These are phyloP conservation scores for Limnephilus auricula DNA, from an alignment of 2,888 invertebrate species.

Conservation along the genomic window DNA sequence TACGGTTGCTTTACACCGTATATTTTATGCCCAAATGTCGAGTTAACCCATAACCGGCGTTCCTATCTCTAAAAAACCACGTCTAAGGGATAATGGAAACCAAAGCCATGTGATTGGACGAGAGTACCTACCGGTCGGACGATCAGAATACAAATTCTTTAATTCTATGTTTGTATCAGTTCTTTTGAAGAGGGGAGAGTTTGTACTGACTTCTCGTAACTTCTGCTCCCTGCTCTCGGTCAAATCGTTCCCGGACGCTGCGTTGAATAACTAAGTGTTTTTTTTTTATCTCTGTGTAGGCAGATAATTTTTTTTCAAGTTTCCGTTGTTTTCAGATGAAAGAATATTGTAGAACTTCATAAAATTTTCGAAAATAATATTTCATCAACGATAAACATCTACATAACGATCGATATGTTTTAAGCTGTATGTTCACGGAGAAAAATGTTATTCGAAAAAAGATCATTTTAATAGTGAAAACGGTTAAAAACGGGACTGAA, in stretches of 20 bases:
- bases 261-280: conserved; percentile 7
- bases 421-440: not conserved
- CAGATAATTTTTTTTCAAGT: not conserved
- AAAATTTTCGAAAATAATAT: not conserved
- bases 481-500: no score
- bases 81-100: conserved; percentile 31
- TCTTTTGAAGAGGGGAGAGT: conserved; percentile 18
- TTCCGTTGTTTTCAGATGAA: not conserved
- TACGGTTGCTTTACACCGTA: conserved; percentile 24
- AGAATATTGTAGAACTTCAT: not conserved
- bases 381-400: not conserved
- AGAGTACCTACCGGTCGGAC: conserved; percentile 22
- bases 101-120: conserved; percentile 36
- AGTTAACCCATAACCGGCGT: conserved; percentile 14
- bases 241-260: conserved; percentile 9
- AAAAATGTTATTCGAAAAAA: no score
- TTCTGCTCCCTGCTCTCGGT: conserved; percentile 31
- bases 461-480: no score
- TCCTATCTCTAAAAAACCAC: conserved; percentile 33
- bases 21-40: not conserved
- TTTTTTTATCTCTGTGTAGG: not conserved
- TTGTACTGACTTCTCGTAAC: conserved; percentile 1
- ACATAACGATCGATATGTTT: not conserved
- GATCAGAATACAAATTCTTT: conserved; percentile 32
- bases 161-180: conserved; percentile 23